Conservation (phyloP, 2,797 vertebrate genomes). For the Cichlasoma orientale region DNA sequence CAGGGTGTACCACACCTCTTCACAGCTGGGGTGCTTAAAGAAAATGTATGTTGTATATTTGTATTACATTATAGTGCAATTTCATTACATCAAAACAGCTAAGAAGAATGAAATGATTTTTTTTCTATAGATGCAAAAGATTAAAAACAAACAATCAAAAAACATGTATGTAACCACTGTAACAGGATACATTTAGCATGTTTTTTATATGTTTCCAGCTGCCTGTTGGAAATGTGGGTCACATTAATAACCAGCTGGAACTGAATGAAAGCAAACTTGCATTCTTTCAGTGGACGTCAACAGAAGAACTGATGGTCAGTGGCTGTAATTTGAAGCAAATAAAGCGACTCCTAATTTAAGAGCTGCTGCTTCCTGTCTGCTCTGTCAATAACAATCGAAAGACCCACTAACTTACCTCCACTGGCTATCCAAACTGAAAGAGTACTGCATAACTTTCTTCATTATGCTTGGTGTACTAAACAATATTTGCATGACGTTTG, state of each 20-base stretch:
- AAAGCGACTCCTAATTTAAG: background rate
- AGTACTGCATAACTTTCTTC: no score
- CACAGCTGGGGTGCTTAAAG: background rate
- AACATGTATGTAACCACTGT: rapidly evolving
- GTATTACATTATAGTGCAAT: rapidly evolving
- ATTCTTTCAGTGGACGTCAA: background rate
- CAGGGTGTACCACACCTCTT: background rate
- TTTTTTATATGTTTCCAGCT: background rate
- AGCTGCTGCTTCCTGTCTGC: background rate
- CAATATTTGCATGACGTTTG: background rate
- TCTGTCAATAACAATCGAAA: background rate
- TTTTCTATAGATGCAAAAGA: background rate
- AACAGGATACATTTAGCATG: background rate
- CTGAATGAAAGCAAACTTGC: background rate
- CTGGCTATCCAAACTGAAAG: background rate
- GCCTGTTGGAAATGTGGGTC: background rate
- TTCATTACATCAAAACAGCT: background rate
- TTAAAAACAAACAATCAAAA: background rate
- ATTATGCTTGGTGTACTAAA: background rate
- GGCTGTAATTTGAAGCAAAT: background rate
- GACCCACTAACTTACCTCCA: background rate
- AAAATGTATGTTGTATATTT: background rate
- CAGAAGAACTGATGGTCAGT: no score
- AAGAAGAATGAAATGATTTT: background rate
- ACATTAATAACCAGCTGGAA: no score